These are phyloP conservation scores for Helarctos malayanus DNA, from an alignment of 2,797 vertebrate species.

Conservation along the genomic window DNA sequence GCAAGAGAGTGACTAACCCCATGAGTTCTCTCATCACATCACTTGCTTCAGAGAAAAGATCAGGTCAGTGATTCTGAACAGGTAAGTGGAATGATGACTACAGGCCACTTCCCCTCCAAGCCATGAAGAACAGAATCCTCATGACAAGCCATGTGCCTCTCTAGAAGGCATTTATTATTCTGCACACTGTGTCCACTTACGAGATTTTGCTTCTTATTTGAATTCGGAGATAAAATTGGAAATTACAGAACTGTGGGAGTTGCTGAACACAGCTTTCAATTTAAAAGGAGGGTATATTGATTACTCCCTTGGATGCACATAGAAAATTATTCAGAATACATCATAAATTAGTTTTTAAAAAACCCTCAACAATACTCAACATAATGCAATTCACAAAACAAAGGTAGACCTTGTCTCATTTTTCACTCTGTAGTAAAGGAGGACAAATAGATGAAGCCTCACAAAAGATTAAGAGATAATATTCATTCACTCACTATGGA, in stretches of 20 bases:
- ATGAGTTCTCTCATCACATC: not conserved
- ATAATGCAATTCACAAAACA: conserved; percentile 57
- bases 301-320: conserved; percentile 47
- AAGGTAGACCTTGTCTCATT: not conserved
- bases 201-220: conserved; percentile 38
- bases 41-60: not conserved
- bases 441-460: conserved; percentile 5
- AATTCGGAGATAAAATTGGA: conserved; percentile 69
- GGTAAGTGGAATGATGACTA: not conserved
- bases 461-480: not conserved
- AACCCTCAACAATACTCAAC: conserved; percentile 14
- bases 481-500: conserved; percentile 28
- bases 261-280: conserved; percentile 52
- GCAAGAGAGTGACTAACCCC: not conserved
- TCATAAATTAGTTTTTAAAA: conserved; percentile 50
- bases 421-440: conserved; percentile 42
- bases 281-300: conserved; percentile 37
- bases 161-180: conserved; percentile 3
- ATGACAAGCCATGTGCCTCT: not conserved
- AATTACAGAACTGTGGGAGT: conserved; percentile 56
- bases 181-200: not conserved
- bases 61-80: not conserved
- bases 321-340: conserved; percentile 45
- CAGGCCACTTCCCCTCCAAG: not conserved
- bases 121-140: not conserved